Evolutionary conservation across 2,113 vertebrate species (phyloP), one percentile per base, ranked within the genome.

Genomic region (Oryzias celebensis): DNA sequence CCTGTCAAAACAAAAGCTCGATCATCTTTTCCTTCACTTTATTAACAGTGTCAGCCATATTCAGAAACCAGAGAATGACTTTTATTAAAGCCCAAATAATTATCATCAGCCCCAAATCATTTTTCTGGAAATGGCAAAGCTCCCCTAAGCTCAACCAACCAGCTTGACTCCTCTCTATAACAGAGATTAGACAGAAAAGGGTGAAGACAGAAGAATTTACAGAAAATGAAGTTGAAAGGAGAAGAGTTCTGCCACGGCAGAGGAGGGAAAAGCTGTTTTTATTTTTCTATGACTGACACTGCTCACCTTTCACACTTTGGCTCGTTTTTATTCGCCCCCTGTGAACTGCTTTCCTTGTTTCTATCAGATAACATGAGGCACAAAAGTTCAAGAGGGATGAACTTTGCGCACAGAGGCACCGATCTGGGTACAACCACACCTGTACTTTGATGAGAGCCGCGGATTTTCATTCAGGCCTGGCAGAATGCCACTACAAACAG

Each of bases 71-170:
- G 73, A 80, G 80, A 88, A 83, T 70, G 78, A 83, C 82, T 85
- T 75, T 81, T 90, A 89, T 91, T 90, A 88, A 91, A 80, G 77
- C 75, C 71, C 68, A 76, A 81, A 82, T 88, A 90, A 90, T 89
- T 87, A 91, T 80, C 80, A 73, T 41, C 58, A 80, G 73, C 72
- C 75, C 72, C 73, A 76, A 82, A 88, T 83, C 78, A 85, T 85
- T 85, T 85, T 77, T 86, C 81, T 86, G 82, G 79, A 85, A 89
- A 81, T 85, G 77, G 76, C 41, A 78, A 75, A 5, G 41, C 48
- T 23, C 26, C 52, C 60, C 70, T 31, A 18, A 47, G 49, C 46
- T 72, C 67, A 58, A 42, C 60, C 67, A 51, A 76, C 83, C 86
- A 53, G 74, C 65, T 83, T 85, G 87, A 90, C 87, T 90, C 57